Evolutionary conservation across 2,888 invertebrate genomes (phyloP).

Genomic region (Apotomis turbidana): DNA sequence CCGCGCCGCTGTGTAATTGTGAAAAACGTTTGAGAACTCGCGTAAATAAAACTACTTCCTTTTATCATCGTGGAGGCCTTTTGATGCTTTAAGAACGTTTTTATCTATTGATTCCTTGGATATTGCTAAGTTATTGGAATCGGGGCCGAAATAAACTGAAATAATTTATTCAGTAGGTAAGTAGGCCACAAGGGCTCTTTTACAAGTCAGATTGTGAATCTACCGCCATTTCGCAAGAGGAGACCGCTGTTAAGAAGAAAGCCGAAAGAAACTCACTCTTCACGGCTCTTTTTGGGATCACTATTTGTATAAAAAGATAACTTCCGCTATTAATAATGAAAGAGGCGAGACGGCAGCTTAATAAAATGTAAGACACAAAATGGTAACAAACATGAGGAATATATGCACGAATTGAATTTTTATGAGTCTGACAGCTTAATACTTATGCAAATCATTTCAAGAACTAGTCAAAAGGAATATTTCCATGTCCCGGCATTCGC

Average conservation of each 20-base stretch:
- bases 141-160: neutral
- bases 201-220: no score
- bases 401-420: neutral
- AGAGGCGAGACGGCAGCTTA: no score
- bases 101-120: slow-evolving; percentile 30
- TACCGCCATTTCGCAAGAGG: no score
- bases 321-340: no score
- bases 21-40: slow-evolving; percentile 38
- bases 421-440: neutral
- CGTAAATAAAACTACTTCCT: slow-evolving; percentile 35
- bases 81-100: slow-evolving; percentile 29
- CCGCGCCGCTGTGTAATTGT: slow-evolving; percentile 41
- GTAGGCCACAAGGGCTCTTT: no score
- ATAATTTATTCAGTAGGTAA: no score
- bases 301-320: no score
- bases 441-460: slow-evolving; percentile 5
- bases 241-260: no score
- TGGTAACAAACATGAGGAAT: no score
- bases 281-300: no score
- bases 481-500: slow-evolving; percentile 9
- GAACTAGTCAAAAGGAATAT: slow-evolving; percentile 19
- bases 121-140: slow-evolving; percentile 5
- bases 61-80: slow-evolving; percentile 12
- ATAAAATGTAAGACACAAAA: no score
- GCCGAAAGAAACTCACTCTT: no score